These are phyloP conservation scores for Ctenomys sociabilis DNA, from an alignment of 2,113 vertebrate genomes.

Conservation along the genomic window DNA sequence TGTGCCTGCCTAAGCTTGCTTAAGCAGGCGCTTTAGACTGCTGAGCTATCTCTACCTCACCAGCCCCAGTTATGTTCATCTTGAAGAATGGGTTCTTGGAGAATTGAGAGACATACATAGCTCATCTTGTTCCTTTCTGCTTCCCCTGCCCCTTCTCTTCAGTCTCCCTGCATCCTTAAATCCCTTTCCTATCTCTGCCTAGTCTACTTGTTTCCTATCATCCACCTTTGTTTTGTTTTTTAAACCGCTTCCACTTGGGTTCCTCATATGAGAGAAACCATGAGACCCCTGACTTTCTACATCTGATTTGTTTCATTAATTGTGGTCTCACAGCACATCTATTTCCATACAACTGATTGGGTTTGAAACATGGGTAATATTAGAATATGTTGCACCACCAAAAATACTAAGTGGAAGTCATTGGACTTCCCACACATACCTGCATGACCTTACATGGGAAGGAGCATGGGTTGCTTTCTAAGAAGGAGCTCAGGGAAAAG, in stretches of 20 bases:
- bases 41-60: no score
- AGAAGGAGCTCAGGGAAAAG: background rate
- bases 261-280: background rate
- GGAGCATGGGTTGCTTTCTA: fast-evolving
- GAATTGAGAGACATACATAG: background rate
- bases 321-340: background rate
- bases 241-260: background rate
- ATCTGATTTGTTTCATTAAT: background rate
- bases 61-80: background rate
- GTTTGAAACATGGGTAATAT: background rate
- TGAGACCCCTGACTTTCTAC: background rate
- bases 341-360: background rate
- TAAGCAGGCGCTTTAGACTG: no score
- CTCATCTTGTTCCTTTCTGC: background rate
- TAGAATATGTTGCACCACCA: background rate
- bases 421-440: background rate
- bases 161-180: background rate
- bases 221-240: background rate
- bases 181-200: background rate
- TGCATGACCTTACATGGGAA: background rate
- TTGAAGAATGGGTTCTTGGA: background rate
- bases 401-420: background rate
- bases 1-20: no score
- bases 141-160: background rate
- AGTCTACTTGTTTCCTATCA: background rate